Base-by-base conservation (phyloP, 2,888 invertebrate species). In the Hemistola chrysoprasaria region DNA sequence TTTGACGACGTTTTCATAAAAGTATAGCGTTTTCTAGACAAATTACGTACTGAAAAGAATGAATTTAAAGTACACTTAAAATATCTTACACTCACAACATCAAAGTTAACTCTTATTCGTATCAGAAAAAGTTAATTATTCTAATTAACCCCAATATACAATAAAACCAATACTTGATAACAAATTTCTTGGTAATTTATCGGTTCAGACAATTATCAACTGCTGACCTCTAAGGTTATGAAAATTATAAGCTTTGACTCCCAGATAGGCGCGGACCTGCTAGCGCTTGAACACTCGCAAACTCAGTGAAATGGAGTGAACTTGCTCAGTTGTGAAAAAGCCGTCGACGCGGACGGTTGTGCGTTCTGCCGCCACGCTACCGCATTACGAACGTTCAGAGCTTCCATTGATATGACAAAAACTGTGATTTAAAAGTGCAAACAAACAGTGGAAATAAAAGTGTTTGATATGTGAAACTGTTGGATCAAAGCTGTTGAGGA, bases 221-320 rank as follows among this genome's bases (percentile, higher is more conserved):
- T 70, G 67, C 75, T 70, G 67, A 65, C 65, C 69, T 65, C 65
- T 76, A 78, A 77, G 78, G 79, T 80, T 75, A 77, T 72, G 78
- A 78, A 78, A 81, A 80, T 74, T 74, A 75, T 38, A 76, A 76
- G 72, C 72, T 74, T 77, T 76, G 66, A 44, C n/a, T 38, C 43
- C 43, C 34, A 34, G 38, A 44, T 27, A 10, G 37, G 38, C 10
- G 29, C 32, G 38, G 24, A 33, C n/a, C n/a, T n/a, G 25, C 32
- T 34, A 30, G 33, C 25, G 29, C 8, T 38, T 22, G 30, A 34
- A 26, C 30, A 30, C 23, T 26, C 25, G 38, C 47, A 39, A 53
- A 39, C 39, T 32, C 7, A 34, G 20, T 31, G 21, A 36, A 38
- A 35, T 43, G 48, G 45, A 30, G 53, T 50, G 44, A 60, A 68